These are phyloP conservation scores for Aptenodytes patagonicus DNA, from an alignment of 2,113 vertebrate genomes.

Conservation along the genomic window DNA sequence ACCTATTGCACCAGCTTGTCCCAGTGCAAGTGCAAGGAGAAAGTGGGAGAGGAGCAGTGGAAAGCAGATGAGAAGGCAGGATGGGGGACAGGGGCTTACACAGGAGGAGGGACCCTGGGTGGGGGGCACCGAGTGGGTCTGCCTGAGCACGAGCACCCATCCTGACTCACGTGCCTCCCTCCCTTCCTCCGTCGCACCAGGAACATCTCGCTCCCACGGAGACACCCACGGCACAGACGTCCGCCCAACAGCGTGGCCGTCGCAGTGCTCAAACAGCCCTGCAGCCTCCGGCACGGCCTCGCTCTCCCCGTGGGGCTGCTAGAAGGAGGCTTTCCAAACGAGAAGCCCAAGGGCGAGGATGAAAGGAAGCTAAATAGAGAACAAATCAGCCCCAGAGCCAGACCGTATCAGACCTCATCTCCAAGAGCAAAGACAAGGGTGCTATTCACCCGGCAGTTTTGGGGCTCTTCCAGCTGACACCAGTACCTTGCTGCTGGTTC, in stretches of 20 bases:
- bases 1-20: neutral
- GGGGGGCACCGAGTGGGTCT: neutral
- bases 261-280: neutral
- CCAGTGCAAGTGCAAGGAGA: neutral
- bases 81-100: neutral
- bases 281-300: neutral
- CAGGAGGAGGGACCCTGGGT: neutral
- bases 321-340: neutral
- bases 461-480: neutral
- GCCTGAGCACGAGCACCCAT: neutral
- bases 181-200: neutral
- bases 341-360: neutral
- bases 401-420: neutral
- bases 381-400: neutral
- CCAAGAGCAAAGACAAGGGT: neutral
- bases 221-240: neutral
- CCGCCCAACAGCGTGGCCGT: neutral
- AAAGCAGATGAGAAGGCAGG: neutral
- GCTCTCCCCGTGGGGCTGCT: neutral
- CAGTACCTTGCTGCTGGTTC: neutral
- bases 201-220: neutral
- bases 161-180: neutral
- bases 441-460: rapidly evolving
- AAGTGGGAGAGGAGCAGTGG: neutral
- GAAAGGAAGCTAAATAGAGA: neutral